A percentile compares a stretch with the other conserved stretches of the same genome.
Evolutionary conservation across 2,888 invertebrate genomes (phyloP).

Genomic region (Acheta domesticus): DNA sequence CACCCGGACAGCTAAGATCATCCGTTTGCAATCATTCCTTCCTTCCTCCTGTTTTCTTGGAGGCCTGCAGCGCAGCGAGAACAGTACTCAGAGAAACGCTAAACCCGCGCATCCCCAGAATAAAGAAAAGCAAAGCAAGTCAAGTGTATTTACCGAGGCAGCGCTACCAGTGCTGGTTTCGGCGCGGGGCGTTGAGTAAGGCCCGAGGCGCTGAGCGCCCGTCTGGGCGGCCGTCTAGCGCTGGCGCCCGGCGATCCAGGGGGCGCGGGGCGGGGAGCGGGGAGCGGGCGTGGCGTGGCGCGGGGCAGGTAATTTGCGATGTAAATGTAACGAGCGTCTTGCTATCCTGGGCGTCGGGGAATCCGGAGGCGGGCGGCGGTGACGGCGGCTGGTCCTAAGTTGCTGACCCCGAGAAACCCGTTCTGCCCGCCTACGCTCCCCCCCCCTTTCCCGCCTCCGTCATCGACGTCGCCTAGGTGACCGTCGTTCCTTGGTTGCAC

Average conservation of each 20-base stretch:
- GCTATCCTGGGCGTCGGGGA: neutral
- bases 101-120: too few relatives aligned
- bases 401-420: neutral
- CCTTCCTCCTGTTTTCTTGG: too few relatives aligned
- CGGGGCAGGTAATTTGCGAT: conserved; percentile 2
- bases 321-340: neutral
- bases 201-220: too few relatives aligned
- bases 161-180: too few relatives aligned
- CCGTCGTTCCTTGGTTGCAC: too few relatives aligned
- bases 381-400: neutral
- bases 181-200: too few relatives aligned
- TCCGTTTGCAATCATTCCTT: too few relatives aligned
- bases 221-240: neutral
- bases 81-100: too few relatives aligned
- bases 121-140: too few relatives aligned
- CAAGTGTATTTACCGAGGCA: too few relatives aligned
- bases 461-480: neutral
- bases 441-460: neutral
- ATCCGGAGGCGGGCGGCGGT: neutral
- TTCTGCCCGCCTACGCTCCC: neutral
- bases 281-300: neutral
- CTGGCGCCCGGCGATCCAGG: neutral
- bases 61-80: too few relatives aligned
- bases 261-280: neutral
- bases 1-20: too few relatives aligned